phyloP scores from a whole-genome alignment of 2,888 invertebrate species.

The Plagiodera versicolora region DNA sequence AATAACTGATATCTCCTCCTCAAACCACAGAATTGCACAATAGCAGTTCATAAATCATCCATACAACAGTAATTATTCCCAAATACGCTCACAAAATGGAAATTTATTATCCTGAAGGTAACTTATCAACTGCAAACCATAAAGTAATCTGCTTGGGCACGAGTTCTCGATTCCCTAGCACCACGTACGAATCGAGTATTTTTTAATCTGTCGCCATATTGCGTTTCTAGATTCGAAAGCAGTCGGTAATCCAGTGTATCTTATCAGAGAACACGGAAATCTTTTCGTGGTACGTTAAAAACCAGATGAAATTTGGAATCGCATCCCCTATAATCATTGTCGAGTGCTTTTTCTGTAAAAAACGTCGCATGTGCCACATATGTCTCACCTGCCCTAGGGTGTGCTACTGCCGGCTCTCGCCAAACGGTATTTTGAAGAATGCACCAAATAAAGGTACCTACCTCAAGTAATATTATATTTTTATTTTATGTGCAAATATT shows the following conservation, averaged over 20 bases:
- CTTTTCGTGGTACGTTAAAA: slow-evolving; percentile 23
- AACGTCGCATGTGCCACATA: slow-evolving; percentile 30
- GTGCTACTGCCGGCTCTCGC: slow-evolving; percentile 14
- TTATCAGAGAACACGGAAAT: slow-evolving; percentile 3
- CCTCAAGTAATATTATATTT: slow-evolving; percentile 7
- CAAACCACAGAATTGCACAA: not conserved
- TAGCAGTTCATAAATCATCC: slow-evolving; percentile 20
- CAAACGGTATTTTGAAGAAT: slow-evolving; percentile 15
- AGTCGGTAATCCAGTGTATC: slow-evolving; percentile 2
- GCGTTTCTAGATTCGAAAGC: slow-evolving; percentile 15
- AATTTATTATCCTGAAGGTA: slow-evolving; percentile 20
- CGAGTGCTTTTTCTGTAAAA: slow-evolving; percentile 26
- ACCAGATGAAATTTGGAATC: slow-evolving; percentile 26
- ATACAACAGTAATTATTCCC: slow-evolving; percentile 19
- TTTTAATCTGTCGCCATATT: slow-evolving; percentile 18
- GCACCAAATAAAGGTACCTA: slow-evolving; percentile 10
- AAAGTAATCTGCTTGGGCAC: slow-evolving; percentile 17
- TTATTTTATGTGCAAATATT: slow-evolving; percentile 21
- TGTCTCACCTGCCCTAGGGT: slow-evolving; percentile 32
- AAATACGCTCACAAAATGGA: slow-evolving; percentile 19
- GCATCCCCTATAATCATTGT: slow-evolving; percentile 28
- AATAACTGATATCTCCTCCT: too few species aligned
- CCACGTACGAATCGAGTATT: slow-evolving; percentile 11
- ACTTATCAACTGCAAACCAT: not conserved
- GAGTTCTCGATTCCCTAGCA: slow-evolving; percentile 19